Conservation (phyloP, 2,797 vertebrate genomes). For the Numenius phaeopus region DNA sequence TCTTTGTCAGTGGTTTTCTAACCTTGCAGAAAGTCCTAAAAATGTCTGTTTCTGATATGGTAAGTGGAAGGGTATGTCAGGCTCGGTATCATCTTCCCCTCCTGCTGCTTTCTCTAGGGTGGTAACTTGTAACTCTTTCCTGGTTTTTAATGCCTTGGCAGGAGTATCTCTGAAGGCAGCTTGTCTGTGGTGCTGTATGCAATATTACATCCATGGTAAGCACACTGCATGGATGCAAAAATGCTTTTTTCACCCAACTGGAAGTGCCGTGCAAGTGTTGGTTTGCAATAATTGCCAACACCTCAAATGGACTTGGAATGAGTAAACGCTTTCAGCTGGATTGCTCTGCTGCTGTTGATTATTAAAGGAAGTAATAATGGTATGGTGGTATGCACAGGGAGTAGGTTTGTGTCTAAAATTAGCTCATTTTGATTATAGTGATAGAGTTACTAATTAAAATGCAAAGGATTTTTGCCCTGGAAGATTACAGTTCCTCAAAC, state of each 20-base stretch:
- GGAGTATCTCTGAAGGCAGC: neutral
- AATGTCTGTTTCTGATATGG: neutral
- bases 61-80: neutral
- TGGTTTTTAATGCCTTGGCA: neutral
- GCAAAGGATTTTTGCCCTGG: neutral
- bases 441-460: neutral
- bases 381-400: neutral
- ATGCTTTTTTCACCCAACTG: neutral
- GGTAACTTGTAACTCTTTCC: neutral
- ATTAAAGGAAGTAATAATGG: neutral
- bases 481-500: neutral
- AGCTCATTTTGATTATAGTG: neutral
- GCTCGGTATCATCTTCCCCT: neutral
- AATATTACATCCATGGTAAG: neutral
- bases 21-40: neutral
- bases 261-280: neutral
- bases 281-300: neutral
- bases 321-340: neutral
- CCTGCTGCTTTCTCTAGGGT: neutral
- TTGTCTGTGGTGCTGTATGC: neutral
- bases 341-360: neutral
- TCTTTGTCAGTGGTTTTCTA: neutral
- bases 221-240: neutral
- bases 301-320: neutral
- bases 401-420: neutral